These are phyloP conservation scores for Erynnis tages DNA, from an alignment of 2,888 invertebrate genomes.

Conservation along the genomic window DNA sequence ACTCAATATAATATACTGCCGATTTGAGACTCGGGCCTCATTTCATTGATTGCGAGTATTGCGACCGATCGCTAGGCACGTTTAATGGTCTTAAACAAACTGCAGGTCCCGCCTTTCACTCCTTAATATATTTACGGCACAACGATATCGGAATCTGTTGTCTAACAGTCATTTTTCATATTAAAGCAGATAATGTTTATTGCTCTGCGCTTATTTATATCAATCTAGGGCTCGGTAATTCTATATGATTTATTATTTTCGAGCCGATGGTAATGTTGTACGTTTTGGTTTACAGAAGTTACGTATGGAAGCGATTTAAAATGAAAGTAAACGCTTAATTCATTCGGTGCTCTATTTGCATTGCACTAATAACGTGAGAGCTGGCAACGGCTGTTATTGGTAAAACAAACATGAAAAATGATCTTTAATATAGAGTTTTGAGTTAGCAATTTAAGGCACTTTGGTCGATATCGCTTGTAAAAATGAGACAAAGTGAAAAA, in stretches of 20 bases:
- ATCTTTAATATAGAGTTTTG: too few species aligned
- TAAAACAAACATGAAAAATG: too few species aligned
- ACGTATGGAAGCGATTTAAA: slow-evolving; percentile 17
- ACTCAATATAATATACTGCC: slow-evolving; percentile 48
- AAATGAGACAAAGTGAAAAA: too few species aligned
- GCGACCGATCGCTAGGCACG: slow-evolving; percentile 25
- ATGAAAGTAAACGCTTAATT: slow-evolving; percentile 22
- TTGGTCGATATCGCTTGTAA: too few species aligned
- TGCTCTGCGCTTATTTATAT: slow-evolving; percentile 25
- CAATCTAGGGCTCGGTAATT: slow-evolving; percentile 26
- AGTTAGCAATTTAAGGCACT: too few species aligned
- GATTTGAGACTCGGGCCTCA: slow-evolving; percentile 51
- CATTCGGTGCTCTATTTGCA: slow-evolving; percentile 11
- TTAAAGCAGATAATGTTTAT: slow-evolving; percentile 28
- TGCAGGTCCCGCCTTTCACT: slow-evolving; percentile 34
- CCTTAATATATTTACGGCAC: slow-evolving; percentile 23
- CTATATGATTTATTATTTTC: slow-evolving; percentile 23
- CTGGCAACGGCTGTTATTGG: too few species aligned
- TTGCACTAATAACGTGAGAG: neutral
- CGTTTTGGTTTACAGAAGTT: slow-evolving; percentile 21
- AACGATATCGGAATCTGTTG: slow-evolving; percentile 24
- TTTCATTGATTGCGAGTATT: slow-evolving; percentile 43
- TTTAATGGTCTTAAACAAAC: slow-evolving; percentile 32
- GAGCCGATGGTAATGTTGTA: slow-evolving; percentile 6
- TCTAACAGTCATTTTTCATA: slow-evolving; percentile 28